phyloP scores from a whole-genome alignment of 2,888 invertebrate species.

The Thereva unica region DNA sequence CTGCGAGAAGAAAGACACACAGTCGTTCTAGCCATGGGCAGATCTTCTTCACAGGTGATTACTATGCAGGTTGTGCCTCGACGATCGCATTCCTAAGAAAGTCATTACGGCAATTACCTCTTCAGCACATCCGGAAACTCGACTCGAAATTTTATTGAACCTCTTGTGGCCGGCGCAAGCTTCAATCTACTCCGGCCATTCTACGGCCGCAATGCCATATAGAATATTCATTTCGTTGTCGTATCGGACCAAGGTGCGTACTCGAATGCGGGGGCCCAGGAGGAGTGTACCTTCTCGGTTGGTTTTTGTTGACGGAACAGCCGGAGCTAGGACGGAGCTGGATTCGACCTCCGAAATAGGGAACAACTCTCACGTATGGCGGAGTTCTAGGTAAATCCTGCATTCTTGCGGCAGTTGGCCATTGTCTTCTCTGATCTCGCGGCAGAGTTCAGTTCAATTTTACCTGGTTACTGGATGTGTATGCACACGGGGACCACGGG shows the following conservation, averaged over 20 bases:
- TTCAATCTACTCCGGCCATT: neutral
- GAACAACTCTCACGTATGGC: constrained; percentile 40
- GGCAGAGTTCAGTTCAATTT: constrained; percentile 15
- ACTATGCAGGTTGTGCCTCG: constrained; percentile 35
- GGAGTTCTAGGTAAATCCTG: constrained; percentile 41
- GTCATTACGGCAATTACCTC: constrained; percentile 41
- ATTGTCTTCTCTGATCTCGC: constrained; percentile 30
- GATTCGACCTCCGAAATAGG: constrained; percentile 39
- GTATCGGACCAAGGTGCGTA: too few species aligned
- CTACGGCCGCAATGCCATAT: neutral
- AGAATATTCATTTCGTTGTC: too few species aligned
- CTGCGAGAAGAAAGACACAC: constrained; percentile 3
- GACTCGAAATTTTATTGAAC: constrained; percentile 41
- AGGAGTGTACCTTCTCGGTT: neutral
- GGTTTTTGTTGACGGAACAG: neutral
- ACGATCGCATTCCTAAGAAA: constrained; percentile 42
- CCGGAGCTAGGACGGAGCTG: constrained; percentile 12
- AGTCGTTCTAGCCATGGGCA: constrained; percentile 20
- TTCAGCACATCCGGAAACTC: constrained; percentile 36
- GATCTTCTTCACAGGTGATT: constrained; percentile 30
- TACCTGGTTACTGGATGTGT: constrained; percentile 35
- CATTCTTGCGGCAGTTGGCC: constrained; percentile 34
- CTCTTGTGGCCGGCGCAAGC: constrained; percentile 13
- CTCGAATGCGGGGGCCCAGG: too few species aligned
- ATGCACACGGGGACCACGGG: constrained; percentile 27